phyloP scores from a whole-genome alignment of 2,113 vertebrate genomes.

The Hippolais icterina region DNA sequence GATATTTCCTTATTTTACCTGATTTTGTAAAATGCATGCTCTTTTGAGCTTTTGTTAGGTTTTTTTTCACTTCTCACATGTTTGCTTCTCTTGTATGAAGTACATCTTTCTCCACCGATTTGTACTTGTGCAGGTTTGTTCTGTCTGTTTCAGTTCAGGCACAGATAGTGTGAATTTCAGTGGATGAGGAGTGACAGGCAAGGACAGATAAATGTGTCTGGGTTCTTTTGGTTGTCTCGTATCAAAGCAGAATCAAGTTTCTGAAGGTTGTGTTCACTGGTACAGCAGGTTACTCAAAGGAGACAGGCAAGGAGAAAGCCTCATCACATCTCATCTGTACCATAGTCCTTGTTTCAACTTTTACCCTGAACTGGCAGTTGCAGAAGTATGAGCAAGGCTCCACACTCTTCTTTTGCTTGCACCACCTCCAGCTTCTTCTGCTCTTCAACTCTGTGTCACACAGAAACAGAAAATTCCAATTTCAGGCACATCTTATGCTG shows the following conservation, averaged over 20 bases:
- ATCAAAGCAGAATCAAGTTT: not conserved
- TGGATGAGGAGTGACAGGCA: not conserved
- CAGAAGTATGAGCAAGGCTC: not conserved
- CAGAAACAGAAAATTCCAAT: not conserved
- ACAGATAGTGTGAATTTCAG: not conserved
- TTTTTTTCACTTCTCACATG: not conserved
- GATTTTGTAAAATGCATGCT: not conserved
- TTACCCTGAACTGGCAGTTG: not conserved
- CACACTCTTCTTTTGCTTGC: too few relatives aligned
- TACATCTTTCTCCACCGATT: not conserved
- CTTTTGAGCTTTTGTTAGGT: not conserved
- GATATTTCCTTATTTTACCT: not conserved
- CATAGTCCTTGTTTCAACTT: not conserved
- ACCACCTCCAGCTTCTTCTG: not conserved
- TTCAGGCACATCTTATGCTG: rapidly evolving
- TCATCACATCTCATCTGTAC: not conserved
- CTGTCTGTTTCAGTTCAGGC: not conserved
- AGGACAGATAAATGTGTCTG: not conserved
- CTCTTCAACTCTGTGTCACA: not conserved
- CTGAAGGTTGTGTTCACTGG: not conserved
- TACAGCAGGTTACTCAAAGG: not conserved
- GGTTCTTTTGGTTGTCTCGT: not conserved
- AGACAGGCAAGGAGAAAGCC: not conserved
- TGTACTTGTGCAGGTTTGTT: not conserved
- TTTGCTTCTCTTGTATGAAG: not conserved